A percentile compares a stretch with the other conserved stretches of the same genome.
Evolutionary conservation across 2,113 vertebrate species (phyloP).

Genomic region (Chamaetylas fuelleborni): DNA sequence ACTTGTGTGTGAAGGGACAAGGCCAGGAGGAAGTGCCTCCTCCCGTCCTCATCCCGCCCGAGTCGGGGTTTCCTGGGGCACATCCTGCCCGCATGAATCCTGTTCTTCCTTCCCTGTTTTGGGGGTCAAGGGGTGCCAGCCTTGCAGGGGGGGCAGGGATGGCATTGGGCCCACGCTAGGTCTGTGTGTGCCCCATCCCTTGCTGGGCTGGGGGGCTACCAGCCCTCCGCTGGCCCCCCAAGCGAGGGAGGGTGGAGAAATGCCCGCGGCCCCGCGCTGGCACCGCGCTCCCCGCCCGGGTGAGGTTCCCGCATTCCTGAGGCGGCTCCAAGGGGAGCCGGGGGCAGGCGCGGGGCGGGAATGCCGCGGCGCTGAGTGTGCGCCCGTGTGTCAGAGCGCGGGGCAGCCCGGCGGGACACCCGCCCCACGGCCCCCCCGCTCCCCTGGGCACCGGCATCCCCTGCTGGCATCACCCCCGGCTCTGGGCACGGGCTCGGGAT

Average conservation of each 20-base stretch:
- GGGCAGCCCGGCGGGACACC: neutral
- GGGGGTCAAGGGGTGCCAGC: neutral
- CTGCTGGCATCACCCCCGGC: rapidly evolving
- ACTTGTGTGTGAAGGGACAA: neutral
- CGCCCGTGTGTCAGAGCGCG: neutral
- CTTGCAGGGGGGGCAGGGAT: neutral
- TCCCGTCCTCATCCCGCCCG: neutral
- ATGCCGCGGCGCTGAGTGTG: neutral
- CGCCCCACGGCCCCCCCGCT: rapidly evolving
- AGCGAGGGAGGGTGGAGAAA: neutral
- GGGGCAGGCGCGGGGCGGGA: neutral
- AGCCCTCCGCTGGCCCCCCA: rapidly evolving
- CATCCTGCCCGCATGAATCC: neutral
- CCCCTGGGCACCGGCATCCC: neutral
- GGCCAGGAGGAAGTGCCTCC: neutral
- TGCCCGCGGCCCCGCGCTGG: neutral
- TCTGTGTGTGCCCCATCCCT: neutral
- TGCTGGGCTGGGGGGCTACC: neutral
- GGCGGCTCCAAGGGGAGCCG: neutral
- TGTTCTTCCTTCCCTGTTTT: neutral
- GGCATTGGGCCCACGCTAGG: neutral
- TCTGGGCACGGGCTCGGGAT: neutral
- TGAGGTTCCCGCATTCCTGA: slow-evolving; percentile 20
- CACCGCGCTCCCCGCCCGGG: neutral
- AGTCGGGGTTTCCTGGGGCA: neutral